phyloP scores from a whole-genome alignment of 2,113 vertebrate species.

The Actenoides hombroni region DNA sequence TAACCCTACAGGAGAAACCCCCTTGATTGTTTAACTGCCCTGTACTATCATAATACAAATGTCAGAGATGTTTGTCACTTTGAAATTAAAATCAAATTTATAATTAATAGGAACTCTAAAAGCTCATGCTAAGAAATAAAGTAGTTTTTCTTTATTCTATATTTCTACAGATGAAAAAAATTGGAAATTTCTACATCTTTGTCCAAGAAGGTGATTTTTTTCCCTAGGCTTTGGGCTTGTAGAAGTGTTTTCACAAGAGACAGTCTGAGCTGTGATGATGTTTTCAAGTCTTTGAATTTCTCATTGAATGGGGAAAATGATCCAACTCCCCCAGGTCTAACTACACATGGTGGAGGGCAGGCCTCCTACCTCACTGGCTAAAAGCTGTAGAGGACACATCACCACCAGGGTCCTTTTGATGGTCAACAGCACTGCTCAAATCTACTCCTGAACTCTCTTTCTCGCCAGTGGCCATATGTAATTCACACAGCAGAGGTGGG shows the following conservation, averaged over 20 bases:
- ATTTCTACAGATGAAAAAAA: neutral
- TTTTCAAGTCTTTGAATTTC: neutral
- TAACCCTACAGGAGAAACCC: neutral
- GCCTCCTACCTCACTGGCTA: neutral
- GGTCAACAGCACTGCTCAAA: neutral
- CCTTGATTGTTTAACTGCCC: neutral
- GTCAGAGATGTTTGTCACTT: neutral
- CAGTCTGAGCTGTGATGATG: accelerated
- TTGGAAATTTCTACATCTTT: neutral
- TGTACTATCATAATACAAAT: neutral
- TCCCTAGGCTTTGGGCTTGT: neutral
- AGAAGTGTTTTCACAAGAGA: neutral
- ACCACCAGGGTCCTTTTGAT: neutral
- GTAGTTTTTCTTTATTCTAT: neutral
- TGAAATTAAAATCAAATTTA: neutral
- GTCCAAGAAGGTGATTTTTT: neutral
- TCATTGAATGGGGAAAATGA: neutral
- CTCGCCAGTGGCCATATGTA: neutral
- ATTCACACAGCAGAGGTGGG: neutral
- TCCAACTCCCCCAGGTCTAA: neutral
- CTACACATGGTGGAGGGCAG: neutral
- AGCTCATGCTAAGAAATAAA: neutral
- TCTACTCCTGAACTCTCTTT: neutral
- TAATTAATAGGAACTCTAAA: neutral
- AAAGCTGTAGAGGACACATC: neutral